Evolutionary conservation across 35 echinoderm and acorn worm species (phyloP), one percentile per base, ranked within the genome.

Genomic region (Lytechinus pictus): DNA sequence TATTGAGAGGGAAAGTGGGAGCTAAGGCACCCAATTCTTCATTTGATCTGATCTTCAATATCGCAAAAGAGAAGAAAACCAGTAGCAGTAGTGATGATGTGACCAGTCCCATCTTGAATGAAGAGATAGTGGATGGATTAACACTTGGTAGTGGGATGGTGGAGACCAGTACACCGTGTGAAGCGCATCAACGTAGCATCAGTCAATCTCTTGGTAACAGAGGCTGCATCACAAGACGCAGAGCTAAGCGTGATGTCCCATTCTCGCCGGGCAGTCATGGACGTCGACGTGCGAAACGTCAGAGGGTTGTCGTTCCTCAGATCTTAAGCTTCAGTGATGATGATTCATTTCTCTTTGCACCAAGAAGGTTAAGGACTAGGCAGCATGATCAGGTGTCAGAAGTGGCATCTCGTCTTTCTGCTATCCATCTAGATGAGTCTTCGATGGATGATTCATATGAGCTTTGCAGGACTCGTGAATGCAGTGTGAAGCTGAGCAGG

Each of bases 131-230:
- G 91, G n/a, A 53, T 5, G 52, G 52, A 4, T 21, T 19, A 9
- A 16, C 3, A 10, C 27, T 51, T 14, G 29, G 9, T 10, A 27
- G n/a, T 33, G 54, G 12, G 51, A 27, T 27, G 9, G 55, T 93
- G 92, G 52, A 57, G 54, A 93, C 52, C 92, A 93, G 92, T 57
- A 93, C 92, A 27, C 92, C 92, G 1, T 93, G n/a, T 57, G 92
- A 57, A 53, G 54, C 52, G 9, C 52, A 55, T 33, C 29, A 93
- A 21, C 88, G n/a, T 54, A 90, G 88, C 52, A 3, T 90, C 11
- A 2, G 92, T 57, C 92, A 27, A 54, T 53, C n/a, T 28, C 29
- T 93, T 11, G 54, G 57, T 10, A 54, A 54, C 28, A 57, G 52
- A 57, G 52, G 92, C 53, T 54, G 55, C 54, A 54, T 93, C 52